Base-by-base conservation (phyloP, 1,140 invertebrate genomes). In the Pseudomyrmex cubaensis region DNA sequence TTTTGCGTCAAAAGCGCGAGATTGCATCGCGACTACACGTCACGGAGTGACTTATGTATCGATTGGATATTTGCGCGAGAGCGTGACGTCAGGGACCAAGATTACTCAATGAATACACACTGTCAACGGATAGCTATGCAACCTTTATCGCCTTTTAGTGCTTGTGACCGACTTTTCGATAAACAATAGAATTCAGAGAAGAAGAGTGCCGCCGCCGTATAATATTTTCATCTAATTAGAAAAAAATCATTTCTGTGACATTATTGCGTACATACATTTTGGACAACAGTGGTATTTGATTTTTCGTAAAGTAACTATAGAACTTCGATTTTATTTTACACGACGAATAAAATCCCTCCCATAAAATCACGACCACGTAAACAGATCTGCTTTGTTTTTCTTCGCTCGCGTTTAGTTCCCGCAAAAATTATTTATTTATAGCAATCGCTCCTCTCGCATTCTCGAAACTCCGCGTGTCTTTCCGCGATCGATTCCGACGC, bases 111-210 rank as follows among this genome's bases (percentile, higher is more conserved):
- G 70, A 86, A 78, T 83, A 66, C 35, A 35, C 35, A 35, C 46
- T 72, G 66, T 88, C 86, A 85, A 84, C 67, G 35, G 70, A 82
- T 77, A 84, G 63, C 74, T 77, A 88, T 89, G 84, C 74, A 72
- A 86, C 50, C 78, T 85, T 84, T 88, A 82, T 84, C 67, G 63
- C 66, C 22, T 15, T 54, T 44, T 52, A 10, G 54, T 54, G n/a
- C n/a, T n/a, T n/a, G n/a, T n/a, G 73, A 84, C 59, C 59, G 54
- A 83, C 44, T 62, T 69, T 75, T 76, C 17, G 44, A 63, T 12
- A 63, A 22, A 57, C 35, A 69, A 61, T 62, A 20, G 62, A 64
- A 50, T 83, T 50, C 59, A 46, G 57, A 56, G 56, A 83, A 83
- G 59, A 50, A 12, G 10, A 12, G 12, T 59, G 22, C 17, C 7